Evolutionary conservation across 2,113 vertebrate genomes (phyloP), one percentile per base, ranked within the genome.

Genomic region (Caloenas nicobarica): DNA sequence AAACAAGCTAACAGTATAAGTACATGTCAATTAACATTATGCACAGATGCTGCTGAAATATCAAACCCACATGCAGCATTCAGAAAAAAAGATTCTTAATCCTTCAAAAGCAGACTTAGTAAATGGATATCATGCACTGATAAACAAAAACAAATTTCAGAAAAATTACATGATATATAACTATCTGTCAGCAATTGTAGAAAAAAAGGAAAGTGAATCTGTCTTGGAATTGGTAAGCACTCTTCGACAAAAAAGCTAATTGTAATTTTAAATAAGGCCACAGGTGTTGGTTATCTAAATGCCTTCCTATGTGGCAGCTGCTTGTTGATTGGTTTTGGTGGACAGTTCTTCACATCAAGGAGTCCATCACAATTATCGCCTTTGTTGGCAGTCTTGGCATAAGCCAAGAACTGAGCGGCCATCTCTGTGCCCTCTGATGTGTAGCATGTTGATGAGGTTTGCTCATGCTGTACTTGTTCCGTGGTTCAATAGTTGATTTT

Each of bases 81-180:
- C 77, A 97, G 83, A 88, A 34, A 77, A 73, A 90, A 71, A 65
- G 31, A 66, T 92, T 92, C 91, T 93, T 93, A 94, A 82, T 96
- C 77, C 73, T 81, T 96, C 95, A 95, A 93, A 96, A 96, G 44
- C n/a, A 86, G 69, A 87, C 53, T 62, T 81, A 82, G 31, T 50
- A 89, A 93, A 81, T 51, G 22, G 86, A 74, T 74, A 95, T 46
- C 23, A 85, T 31, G 46, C 53, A 66, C 3, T 83, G 66, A 96
- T 74, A 80, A 95, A 85, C 19, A 91, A 95, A 92, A 96, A 60
- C 1, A 82, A 89, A 93, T 64, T 92, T 80, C 78, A 92, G 78
- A 90, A 95, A 95, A 96, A 81, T 34, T 57, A 72, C 4, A 44
- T 24, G 13, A 62, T 81, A 65, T 81, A 74, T 57, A 94, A 65